Base-by-base conservation (phyloP, 2,113 vertebrate species). In the Synchiropus splendidus region DNA sequence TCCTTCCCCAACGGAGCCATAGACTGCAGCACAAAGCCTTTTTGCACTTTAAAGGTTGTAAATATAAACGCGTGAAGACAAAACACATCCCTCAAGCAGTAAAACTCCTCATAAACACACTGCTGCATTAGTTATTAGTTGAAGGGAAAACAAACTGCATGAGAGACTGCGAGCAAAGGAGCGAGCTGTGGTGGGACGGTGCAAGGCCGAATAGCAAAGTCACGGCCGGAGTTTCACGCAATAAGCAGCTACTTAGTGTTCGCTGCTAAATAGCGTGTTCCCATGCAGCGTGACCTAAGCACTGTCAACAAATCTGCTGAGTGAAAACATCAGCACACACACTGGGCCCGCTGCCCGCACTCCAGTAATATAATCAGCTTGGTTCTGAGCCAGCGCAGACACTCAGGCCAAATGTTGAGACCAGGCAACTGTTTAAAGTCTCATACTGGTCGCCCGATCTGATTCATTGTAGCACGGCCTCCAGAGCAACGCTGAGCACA, bases 361-460 rank as follows among this genome's bases (percentile, higher is more conserved):
- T 47, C 61, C 48, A 54, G 64, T 50, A 58, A 68, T 27, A 62
- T 54, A 62, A 72, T 75, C 67, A 61, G 45, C 42, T 62, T 73
- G 54, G 49, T 54, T 32, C 33, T 44, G 15, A 33, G 54, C 67
- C 61, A 67, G 47, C 27, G 27, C 34, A 54, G 51, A 58, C 54
- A 66, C 61, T 68, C 42, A 57, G 51, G 46, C 43, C 56, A 59
- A 66, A 65, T 37, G 58, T 60, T 53, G 65, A 54, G 54, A 50
- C 13, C 10, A 32, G 38, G 18, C 27, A n/a, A 67, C 40, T 4
- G 42, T 48, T 62, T 52, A 51, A 61, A 52, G 12, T 27, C 21
- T 57, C 31, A 72, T 50, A 58, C 45, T 39, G 36, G 48, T 48
- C 42, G 18, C 17, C 45, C 44, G 43, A 56, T 52, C 39, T 63